Conservation (phyloP, 2,113 vertebrate species). For the Leptosomus discolor region DNA sequence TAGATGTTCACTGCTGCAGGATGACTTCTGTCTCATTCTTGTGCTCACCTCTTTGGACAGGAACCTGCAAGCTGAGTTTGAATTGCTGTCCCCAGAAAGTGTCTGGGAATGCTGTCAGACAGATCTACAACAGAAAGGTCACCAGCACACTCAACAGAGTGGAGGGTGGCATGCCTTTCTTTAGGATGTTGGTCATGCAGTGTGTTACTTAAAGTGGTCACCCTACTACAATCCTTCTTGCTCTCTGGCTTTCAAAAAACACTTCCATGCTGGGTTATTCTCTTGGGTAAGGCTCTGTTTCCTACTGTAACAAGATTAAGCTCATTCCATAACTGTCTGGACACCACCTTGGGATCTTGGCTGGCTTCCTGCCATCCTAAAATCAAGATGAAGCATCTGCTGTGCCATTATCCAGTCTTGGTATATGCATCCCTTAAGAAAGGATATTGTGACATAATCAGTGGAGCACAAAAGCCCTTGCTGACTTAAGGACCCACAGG, state of each 20-base stretch:
- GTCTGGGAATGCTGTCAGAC: not conserved
- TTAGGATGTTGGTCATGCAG: not conserved
- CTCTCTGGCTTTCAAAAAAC: not conserved
- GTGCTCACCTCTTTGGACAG: not conserved
- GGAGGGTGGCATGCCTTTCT: not conserved
- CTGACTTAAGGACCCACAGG: not conserved
- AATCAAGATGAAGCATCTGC: conserved; percentile 18
- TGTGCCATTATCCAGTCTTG: not conserved
- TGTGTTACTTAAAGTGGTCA: not conserved
- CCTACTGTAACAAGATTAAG: not conserved
- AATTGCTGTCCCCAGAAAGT: not conserved
- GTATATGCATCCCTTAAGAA: conserved; percentile 14
- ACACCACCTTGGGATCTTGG: not conserved
- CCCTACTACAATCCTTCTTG: not conserved
- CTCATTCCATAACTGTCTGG: conserved; percentile 29
- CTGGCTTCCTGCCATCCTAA: not conserved
- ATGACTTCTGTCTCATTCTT: not conserved
- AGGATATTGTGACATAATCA: conserved; percentile 43
- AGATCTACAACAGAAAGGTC: not conserved
- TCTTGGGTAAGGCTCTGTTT: not conserved
- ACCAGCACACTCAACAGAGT: not conserved
- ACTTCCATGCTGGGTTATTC: not conserved
- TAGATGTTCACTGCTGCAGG: not conserved
- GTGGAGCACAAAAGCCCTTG: conserved; percentile 38
- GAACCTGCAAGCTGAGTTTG: not conserved